Evolutionary conservation across 1,140 invertebrate genomes (phyloP), one percentile per base, ranked within the genome.

Genomic region (Reticulitermes speratus): DNA sequence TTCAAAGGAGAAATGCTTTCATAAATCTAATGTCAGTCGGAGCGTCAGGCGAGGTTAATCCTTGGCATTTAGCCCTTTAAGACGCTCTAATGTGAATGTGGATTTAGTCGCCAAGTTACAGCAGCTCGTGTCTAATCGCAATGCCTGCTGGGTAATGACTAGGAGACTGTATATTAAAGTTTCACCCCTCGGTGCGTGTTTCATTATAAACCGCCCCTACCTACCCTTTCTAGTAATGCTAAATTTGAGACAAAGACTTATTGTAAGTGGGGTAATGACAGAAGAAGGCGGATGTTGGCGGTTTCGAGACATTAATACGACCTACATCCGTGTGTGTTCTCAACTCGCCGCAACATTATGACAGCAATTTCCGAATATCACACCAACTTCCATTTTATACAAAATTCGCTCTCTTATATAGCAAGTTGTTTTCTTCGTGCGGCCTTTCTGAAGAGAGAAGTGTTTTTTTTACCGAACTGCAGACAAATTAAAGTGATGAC

Each of bases 171-270:
- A 75, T 75, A 75, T 75, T 75, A 75, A 75, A 75, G 65, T 75
- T 75, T 75, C 65, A 30, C 65, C 65, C 52, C 65, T 75, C 3
- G n/a, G 65, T 75, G 65, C 65, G n/a, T 75, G 65, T 75, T 75
- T 75, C 65, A 75, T 75, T 75, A 75, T 75, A 30, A 30, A 75
- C 65, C 65, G n/a, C 65, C 65, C n/a, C 65, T 25, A 75, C 65
- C 65, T 75, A 75, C n/a, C 65, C 65, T 75, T 14, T 75, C 65
- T 30, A 75, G 65, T 25, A 75, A 75, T 75, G 65, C 65, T 30
- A 75, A 75, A 75, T 75, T 75, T 75, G 65, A 75, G 65, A 75
- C 65, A 75, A 75, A 75, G 65, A 75, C 25, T 75, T 75, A 75
- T 75, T 75, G n/a, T 75, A 75, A 75, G n/a, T 30, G 25, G 65